Evolutionary conservation across 1,140 invertebrate genomes (phyloP).

Genomic region (Saccostrea echinata): DNA sequence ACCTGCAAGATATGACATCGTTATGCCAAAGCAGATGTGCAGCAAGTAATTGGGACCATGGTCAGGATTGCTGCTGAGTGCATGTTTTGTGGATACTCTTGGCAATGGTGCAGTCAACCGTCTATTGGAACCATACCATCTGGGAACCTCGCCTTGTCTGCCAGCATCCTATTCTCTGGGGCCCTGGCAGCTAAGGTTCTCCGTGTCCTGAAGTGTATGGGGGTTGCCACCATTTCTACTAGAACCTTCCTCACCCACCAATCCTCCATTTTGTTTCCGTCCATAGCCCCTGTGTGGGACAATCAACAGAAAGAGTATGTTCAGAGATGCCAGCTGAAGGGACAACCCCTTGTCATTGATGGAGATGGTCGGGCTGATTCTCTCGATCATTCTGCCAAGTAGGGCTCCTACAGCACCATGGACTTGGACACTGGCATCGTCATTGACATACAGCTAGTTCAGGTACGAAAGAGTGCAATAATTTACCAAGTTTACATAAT

Average conservation of each 20-base stretch:
- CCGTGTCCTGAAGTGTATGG: too few species aligned
- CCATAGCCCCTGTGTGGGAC: too few species aligned
- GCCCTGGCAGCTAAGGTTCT: too few species aligned
- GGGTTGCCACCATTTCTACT: too few species aligned
- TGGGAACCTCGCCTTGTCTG: slow-evolving; percentile 40
- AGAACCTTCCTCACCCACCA: too few species aligned
- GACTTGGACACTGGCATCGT: slow-evolving; percentile 48
- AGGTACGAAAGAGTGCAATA: too few species aligned
- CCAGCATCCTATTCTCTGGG: not conserved
- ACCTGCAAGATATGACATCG: slow-evolving; percentile 32
- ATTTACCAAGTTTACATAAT: too few species aligned
- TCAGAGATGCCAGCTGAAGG: too few species aligned
- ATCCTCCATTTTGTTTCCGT: too few species aligned
- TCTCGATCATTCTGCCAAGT: slow-evolving; percentile 61
- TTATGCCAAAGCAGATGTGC: not conserved
- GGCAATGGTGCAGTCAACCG: slow-evolving; percentile 44
- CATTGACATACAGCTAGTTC: slow-evolving; percentile 57
- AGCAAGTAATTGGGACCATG: not conserved
- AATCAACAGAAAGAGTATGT: too few species aligned
- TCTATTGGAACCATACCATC: slow-evolving; percentile 14
- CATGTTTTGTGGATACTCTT: slow-evolving; percentile 1
- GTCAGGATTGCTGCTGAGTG: slow-evolving; percentile 34
- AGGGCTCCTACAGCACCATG: slow-evolving; percentile 54
- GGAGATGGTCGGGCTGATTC: too few species aligned
- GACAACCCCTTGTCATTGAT: too few species aligned